phyloP scores from a whole-genome alignment of 2,888 invertebrate genomes.

The Tenodera sinensis region DNA sequence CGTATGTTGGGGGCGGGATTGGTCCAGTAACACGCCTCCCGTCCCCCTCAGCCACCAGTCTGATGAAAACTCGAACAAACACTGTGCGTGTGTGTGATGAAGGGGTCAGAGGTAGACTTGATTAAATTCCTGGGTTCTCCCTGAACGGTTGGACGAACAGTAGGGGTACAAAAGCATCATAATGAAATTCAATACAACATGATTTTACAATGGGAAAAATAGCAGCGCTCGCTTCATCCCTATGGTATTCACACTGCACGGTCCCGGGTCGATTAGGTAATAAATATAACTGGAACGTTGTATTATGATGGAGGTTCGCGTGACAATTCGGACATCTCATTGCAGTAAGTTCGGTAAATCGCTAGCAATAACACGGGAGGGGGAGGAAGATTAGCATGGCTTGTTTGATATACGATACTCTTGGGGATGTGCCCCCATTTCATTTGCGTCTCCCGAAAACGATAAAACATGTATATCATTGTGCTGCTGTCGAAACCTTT shows the following conservation, averaged over 20 bases:
- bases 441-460: background rate
- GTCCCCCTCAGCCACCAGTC: background rate
- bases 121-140: slow-evolving; percentile 15
- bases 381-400: background rate
- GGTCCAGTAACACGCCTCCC: background rate
- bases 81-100: background rate
- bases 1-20: background rate
- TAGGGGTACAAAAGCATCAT: background rate
- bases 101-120: background rate
- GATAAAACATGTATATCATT: background rate
- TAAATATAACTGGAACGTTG: background rate
- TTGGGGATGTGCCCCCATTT: background rate
- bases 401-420: background rate
- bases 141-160: background rate
- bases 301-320: background rate
- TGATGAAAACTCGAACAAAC: background rate
- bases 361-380: background rate
- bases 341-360: background rate
- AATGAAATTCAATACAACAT: slow-evolving; percentile 17
- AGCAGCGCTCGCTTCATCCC: background rate
- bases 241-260: background rate
- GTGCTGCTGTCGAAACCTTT: background rate
- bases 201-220: slow-evolving; percentile 18
- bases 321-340: background rate
- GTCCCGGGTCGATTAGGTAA: background rate